These are phyloP conservation scores for Rhinogobio ventralis DNA, from an alignment of 2,797 vertebrate genomes.

Conservation along the genomic window DNA sequence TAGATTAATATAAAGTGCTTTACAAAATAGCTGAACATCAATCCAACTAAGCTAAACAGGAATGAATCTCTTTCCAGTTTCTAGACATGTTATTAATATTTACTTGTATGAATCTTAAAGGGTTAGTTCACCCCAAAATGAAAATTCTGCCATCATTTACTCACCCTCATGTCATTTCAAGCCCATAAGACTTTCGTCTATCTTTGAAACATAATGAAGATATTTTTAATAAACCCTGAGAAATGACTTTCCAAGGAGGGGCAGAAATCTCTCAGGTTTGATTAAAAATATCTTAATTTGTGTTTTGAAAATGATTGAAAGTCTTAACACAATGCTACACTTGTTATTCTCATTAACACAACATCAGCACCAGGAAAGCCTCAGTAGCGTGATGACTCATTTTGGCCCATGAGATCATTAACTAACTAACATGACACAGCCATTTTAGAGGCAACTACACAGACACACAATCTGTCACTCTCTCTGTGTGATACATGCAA, in stretches of 20 bases:
- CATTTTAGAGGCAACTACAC: slow-evolving; percentile 3
- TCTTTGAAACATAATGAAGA: not conserved
- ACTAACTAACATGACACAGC: slow-evolving; percentile 25
- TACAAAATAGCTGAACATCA: not conserved
- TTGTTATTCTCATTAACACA: not conserved
- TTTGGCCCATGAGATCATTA: not conserved
- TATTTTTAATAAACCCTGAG: not conserved
- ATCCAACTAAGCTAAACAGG: not conserved
- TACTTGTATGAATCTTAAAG: not conserved
- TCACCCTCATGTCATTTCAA: not conserved
- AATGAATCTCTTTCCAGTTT: not conserved
- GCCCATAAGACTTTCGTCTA: not conserved
- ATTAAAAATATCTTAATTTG: not conserved
- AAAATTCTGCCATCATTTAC: not conserved
- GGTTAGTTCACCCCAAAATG: not conserved
- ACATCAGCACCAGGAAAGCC: slow-evolving; percentile 6
- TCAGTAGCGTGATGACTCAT: not conserved
- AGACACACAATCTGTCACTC: slow-evolving; percentile 7
- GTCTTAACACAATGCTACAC: not conserved
- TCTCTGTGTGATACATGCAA: slow-evolving; percentile 39
- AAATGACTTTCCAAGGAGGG: not conserved
- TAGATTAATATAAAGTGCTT: not conserved
- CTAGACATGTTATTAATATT: not conserved
- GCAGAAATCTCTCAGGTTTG: not conserved
- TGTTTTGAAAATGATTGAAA: not conserved